phyloP scores from a whole-genome alignment of 2,113 vertebrate genomes.

The Bolborhynchus lineola region DNA sequence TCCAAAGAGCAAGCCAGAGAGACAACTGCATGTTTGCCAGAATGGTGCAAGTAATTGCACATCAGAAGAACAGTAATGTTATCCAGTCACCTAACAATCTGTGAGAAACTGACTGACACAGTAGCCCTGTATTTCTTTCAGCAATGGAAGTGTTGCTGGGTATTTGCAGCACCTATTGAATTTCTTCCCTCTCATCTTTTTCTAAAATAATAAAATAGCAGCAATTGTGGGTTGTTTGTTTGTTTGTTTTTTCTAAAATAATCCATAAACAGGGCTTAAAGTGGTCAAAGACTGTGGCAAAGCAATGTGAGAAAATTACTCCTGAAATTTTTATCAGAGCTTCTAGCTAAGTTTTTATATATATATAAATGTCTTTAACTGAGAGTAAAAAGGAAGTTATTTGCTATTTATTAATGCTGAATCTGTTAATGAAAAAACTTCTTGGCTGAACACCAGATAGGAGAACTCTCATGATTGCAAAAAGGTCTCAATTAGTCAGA shows the following conservation, averaged over 20 bases:
- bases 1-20: neutral
- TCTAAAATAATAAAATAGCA: neutral
- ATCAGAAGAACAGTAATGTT: neutral
- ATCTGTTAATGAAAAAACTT: neutral
- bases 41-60: rapidly evolving
- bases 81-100: neutral
- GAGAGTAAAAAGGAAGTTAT: neutral
- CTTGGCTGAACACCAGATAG: neutral
- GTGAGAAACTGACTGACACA: neutral
- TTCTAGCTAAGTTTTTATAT: neutral
- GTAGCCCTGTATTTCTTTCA: neutral
- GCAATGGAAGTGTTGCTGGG: rapidly evolving
- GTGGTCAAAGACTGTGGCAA: neutral
- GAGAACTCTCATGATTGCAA: neutral
- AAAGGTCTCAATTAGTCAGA: neutral
- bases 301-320: neutral
- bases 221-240: neutral
- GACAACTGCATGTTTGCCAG: rapidly evolving
- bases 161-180: neutral
- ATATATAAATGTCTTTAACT: neutral
- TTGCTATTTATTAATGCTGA: neutral
- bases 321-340: neutral
- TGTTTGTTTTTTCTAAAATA: neutral
- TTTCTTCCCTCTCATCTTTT: neutral
- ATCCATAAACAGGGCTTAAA: neutral